Percentiles rank a stretch among this genome's conserved stretches.
These are phyloP conservation scores for Cichlasoma orientale DNA, from an alignment of 2,797 vertebrate species.

Conservation along the genomic window DNA sequence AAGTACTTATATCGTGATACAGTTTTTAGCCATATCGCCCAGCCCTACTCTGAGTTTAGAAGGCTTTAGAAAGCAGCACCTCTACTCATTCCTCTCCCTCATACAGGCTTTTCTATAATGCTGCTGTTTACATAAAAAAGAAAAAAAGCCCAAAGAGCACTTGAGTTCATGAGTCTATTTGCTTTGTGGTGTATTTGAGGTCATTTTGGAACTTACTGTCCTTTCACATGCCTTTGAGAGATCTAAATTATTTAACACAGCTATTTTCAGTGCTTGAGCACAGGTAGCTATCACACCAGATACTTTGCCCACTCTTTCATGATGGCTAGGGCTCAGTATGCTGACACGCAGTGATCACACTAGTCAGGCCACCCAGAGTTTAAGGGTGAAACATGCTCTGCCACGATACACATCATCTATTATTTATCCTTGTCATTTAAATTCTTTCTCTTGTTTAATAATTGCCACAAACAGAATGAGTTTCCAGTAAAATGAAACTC, in stretches of 20 bases:
- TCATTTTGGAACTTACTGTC: neutral
- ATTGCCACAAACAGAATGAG: neutral
- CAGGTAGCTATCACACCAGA: neutral
- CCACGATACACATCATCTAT: neutral
- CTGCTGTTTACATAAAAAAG: rapidly evolving
- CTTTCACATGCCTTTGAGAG: neutral
- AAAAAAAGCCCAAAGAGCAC: neutral
- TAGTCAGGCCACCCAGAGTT: neutral
- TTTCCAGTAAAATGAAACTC: neutral
- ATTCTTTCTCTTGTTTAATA: neutral
- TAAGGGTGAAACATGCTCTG: neutral
- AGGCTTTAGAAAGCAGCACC: too few species aligned
- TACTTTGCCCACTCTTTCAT: neutral
- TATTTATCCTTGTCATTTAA: neutral
- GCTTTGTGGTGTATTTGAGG: neutral
- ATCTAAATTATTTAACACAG: neutral
- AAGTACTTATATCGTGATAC: too few species aligned
- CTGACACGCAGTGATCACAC: neutral
- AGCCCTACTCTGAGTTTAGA: too few species aligned
- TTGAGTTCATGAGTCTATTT: neutral
- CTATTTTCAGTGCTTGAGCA: neutral
- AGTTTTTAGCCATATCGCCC: too few species aligned
- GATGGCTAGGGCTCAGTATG: neutral
- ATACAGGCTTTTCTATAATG: neutral
- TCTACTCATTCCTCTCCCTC: neutral